These are phyloP conservation scores for Lysandra bellargus DNA, from an alignment of 2,888 invertebrate species.

Conservation along the genomic window DNA sequence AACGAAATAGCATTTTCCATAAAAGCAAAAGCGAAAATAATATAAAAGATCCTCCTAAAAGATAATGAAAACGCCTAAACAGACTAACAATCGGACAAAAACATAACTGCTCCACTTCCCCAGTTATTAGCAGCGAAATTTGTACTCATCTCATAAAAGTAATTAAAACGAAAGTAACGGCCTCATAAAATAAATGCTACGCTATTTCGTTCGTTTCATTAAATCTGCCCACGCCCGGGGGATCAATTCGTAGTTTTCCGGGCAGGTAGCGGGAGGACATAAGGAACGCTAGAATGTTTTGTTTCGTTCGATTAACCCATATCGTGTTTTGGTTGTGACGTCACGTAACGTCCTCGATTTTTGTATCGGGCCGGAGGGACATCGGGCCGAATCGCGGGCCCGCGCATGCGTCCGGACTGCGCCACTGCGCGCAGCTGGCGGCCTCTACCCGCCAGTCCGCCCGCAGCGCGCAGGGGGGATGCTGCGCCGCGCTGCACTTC, in stretches of 20 bases:
- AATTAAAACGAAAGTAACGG: conserved; percentile 48
- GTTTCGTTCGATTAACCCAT: conserved; percentile 72
- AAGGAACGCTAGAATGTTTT: conserved; percentile 58
- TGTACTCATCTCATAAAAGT: conserved; percentile 54
- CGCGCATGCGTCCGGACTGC: conserved; percentile 77
- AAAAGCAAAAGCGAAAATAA: not conserved
- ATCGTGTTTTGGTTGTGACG: conserved; percentile 70
- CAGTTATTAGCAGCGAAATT: conserved; percentile 56
- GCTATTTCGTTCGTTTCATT: conserved; percentile 14
- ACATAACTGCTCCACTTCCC: conserved; percentile 42
- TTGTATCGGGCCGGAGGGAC: conserved; percentile 70
- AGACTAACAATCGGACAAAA: conserved; percentile 5
- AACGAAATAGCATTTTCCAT: not conserved
- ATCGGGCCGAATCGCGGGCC: conserved; percentile 67
- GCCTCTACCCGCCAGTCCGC: conserved; percentile 72
- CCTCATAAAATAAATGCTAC: conserved; percentile 32
- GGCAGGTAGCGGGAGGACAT: conserved; percentile 40
- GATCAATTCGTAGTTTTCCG: conserved; percentile 42
- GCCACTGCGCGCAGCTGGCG: conserved; percentile 75
- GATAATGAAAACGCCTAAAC: not conserved
- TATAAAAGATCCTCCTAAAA: not conserved
- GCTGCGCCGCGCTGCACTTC: conserved; percentile 63
- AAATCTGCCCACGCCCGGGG: not conserved
- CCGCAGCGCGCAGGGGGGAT: conserved; percentile 62
- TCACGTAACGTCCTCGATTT: conserved; percentile 78